These are phyloP conservation scores for Uloborus diversus DNA, from an alignment of 1,140 invertebrate species.

Conservation along the genomic window DNA sequence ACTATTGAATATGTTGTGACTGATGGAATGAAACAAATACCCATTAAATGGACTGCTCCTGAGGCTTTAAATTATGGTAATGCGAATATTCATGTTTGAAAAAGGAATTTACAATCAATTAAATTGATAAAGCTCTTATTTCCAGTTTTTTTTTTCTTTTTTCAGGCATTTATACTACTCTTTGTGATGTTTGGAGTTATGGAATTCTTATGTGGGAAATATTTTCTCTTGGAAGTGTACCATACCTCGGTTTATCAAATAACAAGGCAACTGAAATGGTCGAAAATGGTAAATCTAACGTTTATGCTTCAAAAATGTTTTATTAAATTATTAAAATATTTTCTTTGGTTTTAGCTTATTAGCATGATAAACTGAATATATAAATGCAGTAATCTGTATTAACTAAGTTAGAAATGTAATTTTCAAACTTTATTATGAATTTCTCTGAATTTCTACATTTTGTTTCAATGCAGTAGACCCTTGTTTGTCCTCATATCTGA, in stretches of 20 bases:
- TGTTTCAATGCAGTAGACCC: too few species aligned
- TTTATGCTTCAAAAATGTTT: too few species aligned
- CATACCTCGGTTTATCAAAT: slow-evolving; percentile 93
- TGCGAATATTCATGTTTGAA: not conserved
- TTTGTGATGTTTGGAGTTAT: slow-evolving; percentile 98
- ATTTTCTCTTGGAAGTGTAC: slow-evolving; percentile 90
- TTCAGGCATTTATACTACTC: slow-evolving; percentile 89
- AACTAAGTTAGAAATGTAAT: too few species aligned
- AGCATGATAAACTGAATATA: too few species aligned
- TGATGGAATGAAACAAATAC: slow-evolving; percentile 97
- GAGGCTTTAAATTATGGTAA: slow-evolving; percentile 95
- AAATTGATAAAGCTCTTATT: not conserved
- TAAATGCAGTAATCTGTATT: too few species aligned
- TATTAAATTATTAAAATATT: slow-evolving; percentile 34
- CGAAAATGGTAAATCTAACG: slow-evolving; percentile 84
- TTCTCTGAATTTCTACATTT: too few species aligned
- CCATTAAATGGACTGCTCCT: slow-evolving; percentile 97
- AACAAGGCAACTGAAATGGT: slow-evolving; percentile 91
- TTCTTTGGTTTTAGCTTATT: not conserved
- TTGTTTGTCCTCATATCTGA: too few species aligned
- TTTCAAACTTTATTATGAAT: too few species aligned
- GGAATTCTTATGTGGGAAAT: slow-evolving; percentile 98
- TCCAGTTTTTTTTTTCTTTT: slow-evolving; percentile 8
- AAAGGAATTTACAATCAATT: not conserved
- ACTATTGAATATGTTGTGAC: slow-evolving; percentile 97